Conservation (phyloP, 1,140 invertebrate species). For the Octopus bimaculoides region DNA sequence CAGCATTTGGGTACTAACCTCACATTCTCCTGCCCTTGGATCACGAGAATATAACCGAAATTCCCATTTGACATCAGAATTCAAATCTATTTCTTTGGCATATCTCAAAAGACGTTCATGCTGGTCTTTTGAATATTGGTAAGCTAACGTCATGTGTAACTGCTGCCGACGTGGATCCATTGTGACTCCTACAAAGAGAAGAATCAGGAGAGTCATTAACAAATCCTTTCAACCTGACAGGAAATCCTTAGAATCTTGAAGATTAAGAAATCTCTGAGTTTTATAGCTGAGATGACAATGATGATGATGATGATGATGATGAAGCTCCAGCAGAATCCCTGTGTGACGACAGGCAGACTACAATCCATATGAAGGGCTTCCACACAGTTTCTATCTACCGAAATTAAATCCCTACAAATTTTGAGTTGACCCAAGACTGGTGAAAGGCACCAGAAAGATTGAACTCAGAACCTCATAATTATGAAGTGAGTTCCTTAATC, state of each 20-base stretch:
- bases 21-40: conserved; percentile 70
- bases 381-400: too few species aligned
- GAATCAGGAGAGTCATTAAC: neutral
- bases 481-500: too few species aligned
- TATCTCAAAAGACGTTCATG: conserved; percentile 72
- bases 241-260: too few species aligned
- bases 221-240: neutral
- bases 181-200: conserved; percentile 62
- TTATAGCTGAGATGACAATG: neutral
- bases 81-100: conserved; percentile 69
- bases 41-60: conserved; percentile 82
- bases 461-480: too few species aligned
- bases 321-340: neutral
- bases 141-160: conserved; percentile 82
- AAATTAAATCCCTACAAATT: neutral
- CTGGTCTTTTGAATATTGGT: conserved; percentile 75
- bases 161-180: conserved; percentile 78
- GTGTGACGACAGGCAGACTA: neutral
- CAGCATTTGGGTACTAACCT: conserved; percentile 59
- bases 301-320: neutral
- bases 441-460: too few species aligned
- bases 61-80: conserved; percentile 74
- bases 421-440: neutral
- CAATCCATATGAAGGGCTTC: neutral
- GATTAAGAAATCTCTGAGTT: neutral